Percentiles rank a stretch among this genome's conserved stretches.
Evolutionary conservation across 2,797 vertebrate species (phyloP).

Genomic region (Siniperca undulata): DNA sequence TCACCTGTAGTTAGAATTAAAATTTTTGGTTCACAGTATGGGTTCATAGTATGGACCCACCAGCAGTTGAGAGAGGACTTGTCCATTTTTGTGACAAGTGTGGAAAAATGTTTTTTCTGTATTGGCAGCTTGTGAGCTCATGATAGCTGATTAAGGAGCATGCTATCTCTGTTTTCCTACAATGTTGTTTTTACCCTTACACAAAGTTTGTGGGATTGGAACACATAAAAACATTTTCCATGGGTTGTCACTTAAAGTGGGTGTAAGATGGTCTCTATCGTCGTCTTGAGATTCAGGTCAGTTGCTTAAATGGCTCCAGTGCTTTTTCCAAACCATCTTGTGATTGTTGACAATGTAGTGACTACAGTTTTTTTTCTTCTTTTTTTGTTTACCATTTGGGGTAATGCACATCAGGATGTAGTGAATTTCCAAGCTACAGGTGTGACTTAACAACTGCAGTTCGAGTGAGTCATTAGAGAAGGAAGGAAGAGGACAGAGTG

Average conservation of each 20-base stretch:
- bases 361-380: too few species aligned
- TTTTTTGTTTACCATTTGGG: not conserved
- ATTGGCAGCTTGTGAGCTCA: conserved; percentile 1
- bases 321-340: not conserved
- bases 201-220: not conserved
- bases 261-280: not conserved
- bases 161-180: not conserved
- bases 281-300: not conserved
- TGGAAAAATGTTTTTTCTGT: conserved; percentile 7
- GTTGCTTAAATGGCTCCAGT: not conserved
- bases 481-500: conserved; percentile 57
- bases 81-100: conserved; percentile 18
- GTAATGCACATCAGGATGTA: conserved; percentile 49
- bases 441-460: conserved; percentile 68
- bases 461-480: conserved; percentile 60
- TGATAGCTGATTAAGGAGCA: not conserved
- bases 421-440: conserved; percentile 63
- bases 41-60: not conserved
- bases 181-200: not conserved
- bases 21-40: not conserved
- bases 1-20: not conserved
- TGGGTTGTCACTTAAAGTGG: not conserved
- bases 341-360: conserved; percentile 30
- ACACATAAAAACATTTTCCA: not conserved
- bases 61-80: conserved; percentile 24